Evolutionary conservation across 2,888 invertebrate species (phyloP).

Genomic region (Timandra comae): DNA sequence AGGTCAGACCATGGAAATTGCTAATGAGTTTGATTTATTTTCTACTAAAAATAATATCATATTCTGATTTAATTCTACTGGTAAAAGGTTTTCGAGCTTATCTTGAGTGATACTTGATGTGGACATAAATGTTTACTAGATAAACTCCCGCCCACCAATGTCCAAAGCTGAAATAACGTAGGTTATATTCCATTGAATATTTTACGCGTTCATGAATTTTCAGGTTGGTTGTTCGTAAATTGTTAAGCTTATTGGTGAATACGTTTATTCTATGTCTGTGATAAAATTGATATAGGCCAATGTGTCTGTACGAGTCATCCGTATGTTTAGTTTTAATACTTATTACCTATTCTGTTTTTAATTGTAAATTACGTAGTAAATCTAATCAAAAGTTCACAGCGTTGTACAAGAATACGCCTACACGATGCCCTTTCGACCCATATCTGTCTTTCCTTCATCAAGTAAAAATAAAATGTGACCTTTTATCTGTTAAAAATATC

Average conservation of each 20-base stretch:
- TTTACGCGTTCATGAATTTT: slow-evolving; percentile 6
- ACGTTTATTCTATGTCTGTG: no score
- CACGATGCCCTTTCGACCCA: slow-evolving; percentile 39
- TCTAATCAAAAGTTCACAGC: slow-evolving; percentile 54
- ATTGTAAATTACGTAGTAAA: slow-evolving; percentile 41
- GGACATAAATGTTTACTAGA: slow-evolving; percentile 14
- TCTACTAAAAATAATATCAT: no score
- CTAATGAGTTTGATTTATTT: no score
- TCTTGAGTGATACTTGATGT: slow-evolving; percentile 17
- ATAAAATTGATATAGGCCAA: no score
- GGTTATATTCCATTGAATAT: slow-evolving; percentile 2
- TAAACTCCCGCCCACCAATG: slow-evolving; percentile 9
- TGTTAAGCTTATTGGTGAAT: no score
- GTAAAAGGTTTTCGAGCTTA: slow-evolving; percentile 24
- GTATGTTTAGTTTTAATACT: no score
- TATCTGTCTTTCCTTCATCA: slow-evolving; percentile 40
- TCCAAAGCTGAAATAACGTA: slow-evolving; percentile 15
- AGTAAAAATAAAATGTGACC: slow-evolving; percentile 44
- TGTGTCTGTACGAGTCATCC: no score
- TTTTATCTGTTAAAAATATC: no score
- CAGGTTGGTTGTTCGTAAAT: no score
- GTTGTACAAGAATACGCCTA: slow-evolving; percentile 26
- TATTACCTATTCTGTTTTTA: no score
- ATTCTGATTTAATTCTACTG: no score
- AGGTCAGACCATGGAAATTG: no score